Base-by-base conservation (phyloP, 1,140 invertebrate species). In the Oryctes rhinoceros region DNA sequence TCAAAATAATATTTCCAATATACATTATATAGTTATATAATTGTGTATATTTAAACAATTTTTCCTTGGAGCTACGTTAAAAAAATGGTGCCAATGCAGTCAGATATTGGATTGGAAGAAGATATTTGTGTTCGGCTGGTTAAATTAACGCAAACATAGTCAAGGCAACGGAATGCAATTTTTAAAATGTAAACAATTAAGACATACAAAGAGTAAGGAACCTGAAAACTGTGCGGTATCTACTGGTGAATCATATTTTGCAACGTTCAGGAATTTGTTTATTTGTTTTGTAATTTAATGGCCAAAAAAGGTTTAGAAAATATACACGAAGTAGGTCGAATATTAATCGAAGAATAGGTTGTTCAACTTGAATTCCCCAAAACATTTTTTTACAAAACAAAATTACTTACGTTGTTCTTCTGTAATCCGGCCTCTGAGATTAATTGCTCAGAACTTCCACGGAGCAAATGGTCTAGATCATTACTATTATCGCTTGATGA, bases 371-470 rank as follows among this genome's bases (percentile, higher is more conserved):
- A 30, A 30, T 30, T 30, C 2, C 24, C 24, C 24, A 0, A 30
- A 30, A 30, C 24, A 30, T 30, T 30, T 30, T 30, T 30, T 30
- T 30, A 30, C 24, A 30, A 30, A 30, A 30, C 24, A 30, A 18
- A n/a, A 80, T 37, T 4, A 90, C 89, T 90, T 82, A 90, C 89
- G 83, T 90, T 90, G 82, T 89, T 88, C 82, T 89, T 87, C 83
- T 85, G 85, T 80, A 83, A 78, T 53, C 76, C 76, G 53, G n/a
- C 47, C 53, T 78, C 76, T 20, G 49, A 78, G 48, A 78, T 53
- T 48, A 94, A 88, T 79, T 93, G 91, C 86, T 95, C 94, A 11
- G 93, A 95, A 83, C 93, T 94, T 20, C 94, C 94, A 78, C 92
- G 90, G 15, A 95, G 89, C 53, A 95, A 88, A 85, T 94, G 93